Conservation (phyloP, 30 jellyfish, hydroid and myxozoan species). For the Cassiopea xamachana region DNA sequence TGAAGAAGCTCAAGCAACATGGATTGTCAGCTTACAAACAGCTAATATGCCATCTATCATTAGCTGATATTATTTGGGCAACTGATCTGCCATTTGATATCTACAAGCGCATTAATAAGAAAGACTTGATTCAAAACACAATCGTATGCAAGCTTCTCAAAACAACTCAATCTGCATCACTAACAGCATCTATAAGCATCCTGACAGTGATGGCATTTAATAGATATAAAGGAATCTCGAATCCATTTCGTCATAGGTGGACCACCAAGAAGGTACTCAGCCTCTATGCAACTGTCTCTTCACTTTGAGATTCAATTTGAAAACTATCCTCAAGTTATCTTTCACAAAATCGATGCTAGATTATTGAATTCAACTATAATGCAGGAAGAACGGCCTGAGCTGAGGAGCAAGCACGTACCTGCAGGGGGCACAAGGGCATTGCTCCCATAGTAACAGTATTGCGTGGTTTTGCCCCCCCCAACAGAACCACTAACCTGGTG, state of each 20-base stretch:
- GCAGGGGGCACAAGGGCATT: too few species aligned
- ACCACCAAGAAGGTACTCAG: slow-evolving; percentile 63
- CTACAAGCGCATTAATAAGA: slow-evolving; percentile 14
- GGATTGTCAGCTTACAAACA: slow-evolving; percentile 71
- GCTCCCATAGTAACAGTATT: too few species aligned
- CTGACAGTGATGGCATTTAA: slow-evolving; percentile 84
- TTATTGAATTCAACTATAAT: too few species aligned
- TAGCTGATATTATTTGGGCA: slow-evolving; percentile 73
- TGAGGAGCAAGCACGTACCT: too few species aligned
- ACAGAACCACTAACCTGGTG: too few species aligned
- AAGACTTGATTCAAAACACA: slow-evolving; percentile 45
- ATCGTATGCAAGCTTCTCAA: slow-evolving; percentile 44
- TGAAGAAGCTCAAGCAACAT: slow-evolving; percentile 40
- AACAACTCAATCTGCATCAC: slow-evolving; percentile 69
- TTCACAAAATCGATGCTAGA: too few species aligned
- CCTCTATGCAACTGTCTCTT: too few species aligned
- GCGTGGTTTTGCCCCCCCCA: too few species aligned
- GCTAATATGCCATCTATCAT: slow-evolving; percentile 72
- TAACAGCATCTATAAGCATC: slow-evolving; percentile 70
- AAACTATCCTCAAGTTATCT: too few species aligned
- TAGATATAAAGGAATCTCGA: slow-evolving; percentile 72
- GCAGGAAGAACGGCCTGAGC: too few species aligned
- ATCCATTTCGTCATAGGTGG: slow-evolving; percentile 67
- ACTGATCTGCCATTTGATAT: slow-evolving; percentile 71
- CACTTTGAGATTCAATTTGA: too few species aligned